Conservation (phyloP, 2,113 vertebrate genomes). For the Centropristis striata region DNA sequence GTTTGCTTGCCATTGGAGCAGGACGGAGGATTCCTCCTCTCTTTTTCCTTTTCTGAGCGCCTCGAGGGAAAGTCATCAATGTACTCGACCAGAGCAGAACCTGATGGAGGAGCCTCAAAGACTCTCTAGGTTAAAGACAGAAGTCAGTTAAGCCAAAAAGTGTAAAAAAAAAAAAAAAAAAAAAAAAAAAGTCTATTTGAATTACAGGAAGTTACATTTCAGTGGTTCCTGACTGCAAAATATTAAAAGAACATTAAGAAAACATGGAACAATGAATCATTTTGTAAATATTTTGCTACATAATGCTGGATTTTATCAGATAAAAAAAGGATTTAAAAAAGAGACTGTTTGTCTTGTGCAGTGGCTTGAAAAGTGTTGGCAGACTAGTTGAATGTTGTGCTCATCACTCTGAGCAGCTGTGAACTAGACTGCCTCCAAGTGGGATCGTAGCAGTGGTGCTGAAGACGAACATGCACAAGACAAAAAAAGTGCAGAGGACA, state of each 20-base stretch:
- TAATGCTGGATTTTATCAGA: background rate
- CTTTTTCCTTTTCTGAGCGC: constrained; percentile 77
- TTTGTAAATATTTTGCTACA: background rate
- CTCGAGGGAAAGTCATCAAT: constrained; percentile 85
- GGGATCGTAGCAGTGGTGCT: background rate
- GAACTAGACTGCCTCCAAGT: background rate
- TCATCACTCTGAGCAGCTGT: background rate
- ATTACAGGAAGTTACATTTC: background rate
- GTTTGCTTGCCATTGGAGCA: constrained; percentile 67
- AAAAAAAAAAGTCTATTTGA: background rate
- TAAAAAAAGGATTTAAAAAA: background rate
- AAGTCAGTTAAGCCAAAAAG: background rate
- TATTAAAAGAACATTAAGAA: background rate
- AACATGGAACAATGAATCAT: background rate
- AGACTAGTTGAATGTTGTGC: background rate
- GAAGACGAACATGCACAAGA: background rate
- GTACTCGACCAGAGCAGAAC: constrained; percentile 74
- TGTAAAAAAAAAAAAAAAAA: too few species aligned
- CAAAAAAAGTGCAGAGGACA: background rate
- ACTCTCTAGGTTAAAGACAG: constrained; percentile 69
- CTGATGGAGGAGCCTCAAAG: constrained; percentile 80
- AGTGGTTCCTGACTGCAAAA: background rate
- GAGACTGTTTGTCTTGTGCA: too few species aligned
- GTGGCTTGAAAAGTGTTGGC: background rate
- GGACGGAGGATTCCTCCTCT: constrained; percentile 53